Percentiles rank a stretch among this genome's conserved stretches.
Evolutionary conservation across 2,113 vertebrate genomes (phyloP).

Genomic region (Carassius carassius): DNA sequence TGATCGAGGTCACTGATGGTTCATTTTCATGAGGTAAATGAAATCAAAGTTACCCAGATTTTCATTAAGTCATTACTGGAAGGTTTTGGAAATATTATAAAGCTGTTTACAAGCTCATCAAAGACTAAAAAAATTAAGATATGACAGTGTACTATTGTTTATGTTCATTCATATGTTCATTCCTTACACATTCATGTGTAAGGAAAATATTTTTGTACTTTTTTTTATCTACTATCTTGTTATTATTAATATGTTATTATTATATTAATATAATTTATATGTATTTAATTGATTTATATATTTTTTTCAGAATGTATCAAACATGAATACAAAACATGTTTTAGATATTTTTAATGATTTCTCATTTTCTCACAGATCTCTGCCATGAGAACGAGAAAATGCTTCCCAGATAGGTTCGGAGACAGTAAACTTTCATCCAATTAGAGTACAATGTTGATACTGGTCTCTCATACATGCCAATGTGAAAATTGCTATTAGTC

Average conservation of each 20-base stretch:
- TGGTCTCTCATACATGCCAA: slow-evolving; percentile 14
- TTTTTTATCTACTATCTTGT: no score
- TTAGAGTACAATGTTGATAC: not conserved
- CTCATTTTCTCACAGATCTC: not conserved
- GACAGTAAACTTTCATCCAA: slow-evolving; percentile 17
- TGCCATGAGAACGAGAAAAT: slow-evolving; percentile 7
- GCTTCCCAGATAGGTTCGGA: not conserved
- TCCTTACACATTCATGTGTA: no score
- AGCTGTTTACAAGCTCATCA: not conserved
- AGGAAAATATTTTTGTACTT: no score
- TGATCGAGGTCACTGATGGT: not conserved
- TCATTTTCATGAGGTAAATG: not conserved
- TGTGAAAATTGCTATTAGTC: slow-evolving; percentile 36
- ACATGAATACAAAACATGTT: not conserved
- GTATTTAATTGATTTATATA: no score
- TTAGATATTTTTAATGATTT: not conserved
- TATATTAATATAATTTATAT: no score
- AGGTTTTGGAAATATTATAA: not conserved
- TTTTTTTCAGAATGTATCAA: not conserved
- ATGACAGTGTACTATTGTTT: not conserved
- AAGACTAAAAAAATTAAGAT: not conserved
- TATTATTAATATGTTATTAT: no score
- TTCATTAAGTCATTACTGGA: not conserved
- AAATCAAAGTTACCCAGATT: not conserved
- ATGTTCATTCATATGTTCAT: no score